Base-by-base conservation (phyloP, 2,888 invertebrate genomes). In the Lasioglossum lativentre region DNA sequence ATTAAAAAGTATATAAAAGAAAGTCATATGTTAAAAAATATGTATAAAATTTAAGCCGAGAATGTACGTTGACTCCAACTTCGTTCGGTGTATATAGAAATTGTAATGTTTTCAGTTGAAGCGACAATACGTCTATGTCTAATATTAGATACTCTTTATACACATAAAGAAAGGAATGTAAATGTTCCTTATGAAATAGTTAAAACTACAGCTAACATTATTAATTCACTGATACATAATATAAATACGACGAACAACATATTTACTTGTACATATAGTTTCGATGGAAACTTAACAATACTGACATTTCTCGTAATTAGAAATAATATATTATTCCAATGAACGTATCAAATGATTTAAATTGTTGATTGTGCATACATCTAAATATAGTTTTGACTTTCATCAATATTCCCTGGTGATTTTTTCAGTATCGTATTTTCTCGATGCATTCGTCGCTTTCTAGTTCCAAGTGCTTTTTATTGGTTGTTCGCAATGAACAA, bases 231-330 rank as follows among this genome's bases (percentile, higher is more conserved):
- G 14, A 14, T 56, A 56, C 10, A 23, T 23, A 27, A 16, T 14
- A 63, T 30, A 27, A 27, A 59, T 59, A 14, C 59, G 14, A 59
- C 12, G 14, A 59, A 59, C 3, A 59, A 27, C 14, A 27, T 30
- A 8, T 70, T 52, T 47, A 12, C 56, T 3, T 52, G n/a, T n/a
- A 2, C 2, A n/a, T n/a, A 23, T n/a, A 23, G 10, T 19, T 42
- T 94, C 23, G 95, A 95, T 10, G 97, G 97, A 94, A 52, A 10
- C 52, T 96, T 96, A 87, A 95, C 34, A 34, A 34, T 68, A 38
- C 3, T 23, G 12, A 38, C 12, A n/a, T 4, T 40, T 23, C 30
- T 16, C 16, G 16, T 34, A 34, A 34, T 66, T 66, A 19, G 19
- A 19, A 34, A 38, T 38, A 68, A 68, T 68, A 68, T 68, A 3